phyloP scores from a whole-genome alignment of 2,113 vertebrate species.

The Taxidea taxus region DNA sequence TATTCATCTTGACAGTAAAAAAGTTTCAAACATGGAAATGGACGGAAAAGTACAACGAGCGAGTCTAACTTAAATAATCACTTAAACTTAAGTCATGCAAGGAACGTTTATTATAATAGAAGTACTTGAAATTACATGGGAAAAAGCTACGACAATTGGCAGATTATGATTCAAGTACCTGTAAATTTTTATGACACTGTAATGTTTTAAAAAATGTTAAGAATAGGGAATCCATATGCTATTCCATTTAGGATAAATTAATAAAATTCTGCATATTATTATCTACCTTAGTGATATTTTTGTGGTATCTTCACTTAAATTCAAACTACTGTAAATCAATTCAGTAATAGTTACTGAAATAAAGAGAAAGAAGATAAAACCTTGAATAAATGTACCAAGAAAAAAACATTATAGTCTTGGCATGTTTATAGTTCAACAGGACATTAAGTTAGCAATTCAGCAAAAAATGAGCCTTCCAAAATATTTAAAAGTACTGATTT shows the following conservation, averaged over 20 bases:
- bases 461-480: conserved; percentile 26
- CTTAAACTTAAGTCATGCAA: conserved; percentile 66
- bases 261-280: conserved; percentile 72
- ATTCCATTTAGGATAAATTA: conserved; percentile 31
- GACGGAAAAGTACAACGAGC: conserved; percentile 55
- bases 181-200: conserved; percentile 55
- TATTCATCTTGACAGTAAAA: conserved; percentile 24
- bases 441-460: conserved; percentile 34
- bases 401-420: conserved; percentile 69
- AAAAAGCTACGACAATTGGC: conserved; percentile 68
- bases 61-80: conserved; percentile 56
- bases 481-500: conserved; percentile 40
- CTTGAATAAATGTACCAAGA: conserved; percentile 79
- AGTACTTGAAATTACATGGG: conserved; percentile 68
- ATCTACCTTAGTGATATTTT: conserved; percentile 70
- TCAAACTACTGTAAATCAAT: conserved; percentile 75
- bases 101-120: conserved; percentile 65
- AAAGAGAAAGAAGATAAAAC: conserved; percentile 61
- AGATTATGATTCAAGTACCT: conserved; percentile 66
- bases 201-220: conserved; percentile 45
- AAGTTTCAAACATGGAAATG: conserved; percentile 64
- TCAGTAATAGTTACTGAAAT: conserved; percentile 71
- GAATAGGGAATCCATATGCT: conserved; percentile 44
- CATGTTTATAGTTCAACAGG: conserved; percentile 60
- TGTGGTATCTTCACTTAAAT: conserved; percentile 59